Evolutionary conservation across 2,113 vertebrate species (phyloP), one percentile per base, ranked within the genome.

Genomic region (Acanthisitta chloris): DNA sequence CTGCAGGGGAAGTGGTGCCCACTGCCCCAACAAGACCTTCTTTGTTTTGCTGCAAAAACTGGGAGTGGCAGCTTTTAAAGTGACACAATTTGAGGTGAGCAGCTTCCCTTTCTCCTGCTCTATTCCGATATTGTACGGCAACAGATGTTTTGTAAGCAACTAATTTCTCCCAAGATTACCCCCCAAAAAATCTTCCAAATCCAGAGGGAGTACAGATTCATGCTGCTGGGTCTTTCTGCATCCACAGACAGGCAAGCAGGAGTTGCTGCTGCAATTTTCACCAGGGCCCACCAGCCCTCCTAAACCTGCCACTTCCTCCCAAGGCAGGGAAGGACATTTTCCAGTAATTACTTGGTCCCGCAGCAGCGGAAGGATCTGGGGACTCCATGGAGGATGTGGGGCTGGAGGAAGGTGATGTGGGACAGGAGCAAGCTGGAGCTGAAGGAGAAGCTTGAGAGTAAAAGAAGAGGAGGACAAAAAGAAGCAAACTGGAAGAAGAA

Each of bases 1-100:
- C 97, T 97, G 97, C 96, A 97, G 91, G 95, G 95, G 95, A 97
- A 97, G 95, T 95, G 90, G 95, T 97, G 95, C 96, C 97, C 95
- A 91, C 95, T 94, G 88, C 93, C 92, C 92, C 92, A 88, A 97
- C 97, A 97, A 97, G 95, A 92, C 91, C 91, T 86, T 84, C 96
- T 97, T 97, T 97, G 97, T 97, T 97, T 93, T 83, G 61, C 90
- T 96, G 93, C 67, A 89, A 96, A 96, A 94, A 88, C 82, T 86
- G 77, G 93, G 94, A 96, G 94, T 85, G 96, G 94, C n/a, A 8
- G 88, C 92, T 94, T 97, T 93, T 97, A 95, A 96, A 97, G 90
- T 65, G 85, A 90, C 88, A 96, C 64, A 82, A 73, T 90, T 92
- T 73, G 94, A 96, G 95, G 94, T 94, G 82, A 94, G 94, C 36